These are phyloP conservation scores for Benitochromis conjunctus DNA, from an alignment of 2,113 vertebrate genomes.

Conservation along the genomic window DNA sequence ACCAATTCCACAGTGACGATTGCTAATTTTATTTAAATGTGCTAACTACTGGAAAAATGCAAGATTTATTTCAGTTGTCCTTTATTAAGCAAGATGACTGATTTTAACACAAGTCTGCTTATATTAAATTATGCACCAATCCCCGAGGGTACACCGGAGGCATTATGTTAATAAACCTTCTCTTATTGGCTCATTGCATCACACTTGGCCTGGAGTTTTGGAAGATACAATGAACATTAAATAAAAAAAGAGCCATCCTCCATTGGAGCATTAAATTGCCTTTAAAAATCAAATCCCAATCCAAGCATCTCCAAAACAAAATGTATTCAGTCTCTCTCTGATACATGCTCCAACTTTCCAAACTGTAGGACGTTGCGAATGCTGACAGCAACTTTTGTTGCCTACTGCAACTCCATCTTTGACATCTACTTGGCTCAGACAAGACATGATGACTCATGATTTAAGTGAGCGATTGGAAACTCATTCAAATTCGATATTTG, in stretches of 20 bases:
- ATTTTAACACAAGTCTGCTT: slow-evolving; percentile 8
- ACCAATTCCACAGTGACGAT: not conserved
- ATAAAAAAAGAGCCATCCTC: slow-evolving; percentile 31
- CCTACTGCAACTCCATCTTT: slow-evolving; percentile 19
- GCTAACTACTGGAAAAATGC: not conserved
- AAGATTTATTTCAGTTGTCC: not conserved
- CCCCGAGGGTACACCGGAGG: slow-evolving; percentile 1
- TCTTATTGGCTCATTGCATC: slow-evolving; percentile 38
- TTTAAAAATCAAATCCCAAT: not conserved
- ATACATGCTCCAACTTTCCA: slow-evolving; percentile 1
- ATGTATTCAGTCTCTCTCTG: not conserved
- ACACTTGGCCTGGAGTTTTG: slow-evolving; percentile 50
- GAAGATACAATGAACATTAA: slow-evolving; percentile 54
- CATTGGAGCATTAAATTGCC: slow-evolving; percentile 59
- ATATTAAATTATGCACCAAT: not conserved
- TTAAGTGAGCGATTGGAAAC: slow-evolving; percentile 20
- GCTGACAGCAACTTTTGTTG: not conserved
- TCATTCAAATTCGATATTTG: slow-evolving; percentile 44
- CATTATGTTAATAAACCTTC: slow-evolving; percentile 42
- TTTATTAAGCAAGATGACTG: not conserved
- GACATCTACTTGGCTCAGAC: slow-evolving; percentile 11
- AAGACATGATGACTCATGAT: slow-evolving; percentile 29
- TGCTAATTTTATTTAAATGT: not conserved
- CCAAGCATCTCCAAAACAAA: slow-evolving; percentile 28
- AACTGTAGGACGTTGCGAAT: not conserved